These are phyloP conservation scores for Pangasius larnaudii DNA, from an alignment of 2,797 vertebrate genomes.

Conservation along the genomic window DNA sequence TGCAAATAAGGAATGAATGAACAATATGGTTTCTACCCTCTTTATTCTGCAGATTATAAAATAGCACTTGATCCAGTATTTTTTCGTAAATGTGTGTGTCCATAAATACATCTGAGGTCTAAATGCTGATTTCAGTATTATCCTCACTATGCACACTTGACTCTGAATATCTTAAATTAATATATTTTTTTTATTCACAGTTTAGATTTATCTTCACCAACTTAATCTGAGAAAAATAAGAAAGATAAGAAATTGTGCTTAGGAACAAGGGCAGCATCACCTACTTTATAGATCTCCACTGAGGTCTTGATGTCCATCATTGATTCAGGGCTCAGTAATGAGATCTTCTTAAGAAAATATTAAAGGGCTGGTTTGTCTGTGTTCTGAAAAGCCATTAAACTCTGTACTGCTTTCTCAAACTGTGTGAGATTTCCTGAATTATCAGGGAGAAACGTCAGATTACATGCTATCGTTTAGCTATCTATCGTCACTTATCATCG, in stretches of 20 bases:
- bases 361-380: constrained; percentile 9
- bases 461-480: neutral
- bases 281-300: neutral
- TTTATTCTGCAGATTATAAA: neutral
- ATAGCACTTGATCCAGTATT: neutral
- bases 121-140: neutral
- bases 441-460: neutral
- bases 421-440: neutral
- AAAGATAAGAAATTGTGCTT: neutral
- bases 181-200: neutral
- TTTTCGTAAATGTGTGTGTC: neutral
- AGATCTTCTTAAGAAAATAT: neutral
- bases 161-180: neutral
- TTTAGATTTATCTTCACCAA: neutral
- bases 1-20: neutral
- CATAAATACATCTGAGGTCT: neutral
- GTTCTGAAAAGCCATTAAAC: neutral
- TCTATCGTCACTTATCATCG: neutral
- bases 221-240: neutral
- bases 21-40: neutral
- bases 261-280: neutral
- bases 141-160: too few relatives aligned
- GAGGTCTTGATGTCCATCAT: neutral
- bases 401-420: neutral
- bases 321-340: neutral